A percentile compares a stretch with the other conserved stretches of the same genome.
Conservation (phyloP, 2,888 invertebrate species). For the Tupiocoris notatus region DNA sequence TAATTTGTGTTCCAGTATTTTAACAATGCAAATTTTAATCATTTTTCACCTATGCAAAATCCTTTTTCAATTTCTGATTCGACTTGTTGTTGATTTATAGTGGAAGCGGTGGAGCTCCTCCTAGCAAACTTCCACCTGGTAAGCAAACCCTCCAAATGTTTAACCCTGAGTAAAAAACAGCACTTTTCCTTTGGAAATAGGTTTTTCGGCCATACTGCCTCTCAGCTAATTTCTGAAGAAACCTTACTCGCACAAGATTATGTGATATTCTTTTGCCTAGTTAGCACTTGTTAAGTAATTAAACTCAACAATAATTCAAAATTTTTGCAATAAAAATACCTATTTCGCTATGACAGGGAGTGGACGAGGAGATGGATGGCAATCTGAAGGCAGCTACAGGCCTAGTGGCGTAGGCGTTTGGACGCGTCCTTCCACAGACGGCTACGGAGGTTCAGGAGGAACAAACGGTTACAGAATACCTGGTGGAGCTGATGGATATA, state of each 20-base stretch:
- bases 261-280: too few species aligned
- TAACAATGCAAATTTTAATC: not conserved
- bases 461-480: too few species aligned
- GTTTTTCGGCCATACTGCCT: too few species aligned
- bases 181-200: too few species aligned
- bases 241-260: too few species aligned
- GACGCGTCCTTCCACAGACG: conserved; percentile 20
- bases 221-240: too few species aligned
- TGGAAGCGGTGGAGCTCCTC: conserved; percentile 1
- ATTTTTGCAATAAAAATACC: too few species aligned
- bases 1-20: too few species aligned
- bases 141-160: not conserved
- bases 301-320: too few species aligned
- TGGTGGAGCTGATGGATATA: not conserved
- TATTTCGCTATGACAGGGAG: conserved; percentile 15
- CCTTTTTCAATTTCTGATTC: not conserved
- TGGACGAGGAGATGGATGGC: conserved; percentile 20
- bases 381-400: conserved; percentile 6
- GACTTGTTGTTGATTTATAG: not conserved
- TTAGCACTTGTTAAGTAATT: too few species aligned
- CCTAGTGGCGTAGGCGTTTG: conserved; percentile 19
- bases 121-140: conserved; percentile 13
- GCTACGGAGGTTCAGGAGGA: conserved; percentile 7
- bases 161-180: not conserved
- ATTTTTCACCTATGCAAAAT: not conserved